Evolutionary conservation across 2,888 invertebrate species (phyloP).

Genomic region (Geotrupes spiniger): DNA sequence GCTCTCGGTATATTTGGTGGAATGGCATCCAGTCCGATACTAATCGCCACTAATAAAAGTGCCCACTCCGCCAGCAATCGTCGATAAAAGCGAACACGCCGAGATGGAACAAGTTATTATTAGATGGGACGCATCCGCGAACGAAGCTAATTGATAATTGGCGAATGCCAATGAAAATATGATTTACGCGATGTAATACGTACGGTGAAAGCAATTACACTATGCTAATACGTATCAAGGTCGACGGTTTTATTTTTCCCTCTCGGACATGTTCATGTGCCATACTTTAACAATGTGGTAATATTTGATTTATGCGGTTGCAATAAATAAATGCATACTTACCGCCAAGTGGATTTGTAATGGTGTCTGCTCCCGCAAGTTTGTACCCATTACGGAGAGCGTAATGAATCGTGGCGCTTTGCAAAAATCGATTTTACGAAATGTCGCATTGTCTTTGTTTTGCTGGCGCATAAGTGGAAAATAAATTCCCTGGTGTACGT

Average conservation of each 20-base stretch:
- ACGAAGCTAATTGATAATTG: constrained; percentile 2
- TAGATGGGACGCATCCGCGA: not conserved
- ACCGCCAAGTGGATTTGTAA: too few species aligned
- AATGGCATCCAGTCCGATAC: too few species aligned
- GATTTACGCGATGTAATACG: not conserved
- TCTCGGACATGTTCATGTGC: constrained; percentile 2
- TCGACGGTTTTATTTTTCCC: too few species aligned
- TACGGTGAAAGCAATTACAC: constrained; percentile 1
- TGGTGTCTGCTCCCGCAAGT: too few species aligned
- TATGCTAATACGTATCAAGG: constrained; percentile 3
- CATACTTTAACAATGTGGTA: not conserved
- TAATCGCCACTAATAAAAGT: constrained; percentile 2
- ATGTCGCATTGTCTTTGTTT: too few species aligned
- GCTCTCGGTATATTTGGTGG: too few species aligned
- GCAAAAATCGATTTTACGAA: too few species aligned
- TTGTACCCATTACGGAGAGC: too few species aligned
- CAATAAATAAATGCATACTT: too few species aligned
- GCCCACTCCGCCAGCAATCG: not conserved
- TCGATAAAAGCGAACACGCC: constrained; percentile 3
- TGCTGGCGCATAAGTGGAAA: too few species aligned
- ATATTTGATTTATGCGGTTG: constrained; percentile 1
- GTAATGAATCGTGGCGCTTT: too few species aligned
- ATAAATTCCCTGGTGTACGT: too few species aligned
- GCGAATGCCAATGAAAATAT: constrained; percentile 2
- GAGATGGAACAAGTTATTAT: constrained; percentile 1